These are phyloP conservation scores for Forbesichthys papilliferus DNA, from an alignment of 2,113 vertebrate genomes.

Conservation along the genomic window DNA sequence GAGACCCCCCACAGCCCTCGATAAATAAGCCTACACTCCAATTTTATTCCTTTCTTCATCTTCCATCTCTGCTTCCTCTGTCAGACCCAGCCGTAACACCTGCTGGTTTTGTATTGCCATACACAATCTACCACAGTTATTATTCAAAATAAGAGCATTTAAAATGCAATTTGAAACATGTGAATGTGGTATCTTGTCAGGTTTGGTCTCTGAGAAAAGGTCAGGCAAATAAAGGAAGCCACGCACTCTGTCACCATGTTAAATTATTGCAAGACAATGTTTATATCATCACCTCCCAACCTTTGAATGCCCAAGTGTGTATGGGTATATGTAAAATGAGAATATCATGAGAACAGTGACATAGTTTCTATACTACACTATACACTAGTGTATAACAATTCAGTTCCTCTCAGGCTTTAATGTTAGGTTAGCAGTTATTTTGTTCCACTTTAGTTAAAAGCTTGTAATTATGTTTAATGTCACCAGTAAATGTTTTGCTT, in stretches of 20 bases:
- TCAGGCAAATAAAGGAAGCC: too few relatives aligned
- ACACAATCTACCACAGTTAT: conserved; percentile 26
- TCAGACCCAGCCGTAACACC: neutral
- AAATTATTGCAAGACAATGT: too few relatives aligned
- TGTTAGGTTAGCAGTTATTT: too few relatives aligned
- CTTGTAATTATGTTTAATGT: neutral
- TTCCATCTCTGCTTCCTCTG: neutral
- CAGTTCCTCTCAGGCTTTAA: too few relatives aligned
- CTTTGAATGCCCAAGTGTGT: too few relatives aligned
- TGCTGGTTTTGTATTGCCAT: conserved; percentile 14
- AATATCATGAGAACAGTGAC: too few relatives aligned
- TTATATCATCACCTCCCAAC: too few relatives aligned
- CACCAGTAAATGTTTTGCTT: neutral
- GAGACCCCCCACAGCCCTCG: conserved; percentile 35
- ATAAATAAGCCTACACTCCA: conserved; percentile 59
- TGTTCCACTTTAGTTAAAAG: neutral
- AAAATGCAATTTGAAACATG: conserved; percentile 34
- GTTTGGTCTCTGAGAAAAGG: too few relatives aligned
- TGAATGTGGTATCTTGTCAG: conserved; percentile 9
- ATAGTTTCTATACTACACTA: too few relatives aligned
- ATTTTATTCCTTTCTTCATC: conserved; percentile 12
- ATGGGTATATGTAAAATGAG: too few relatives aligned
- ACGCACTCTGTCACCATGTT: too few relatives aligned
- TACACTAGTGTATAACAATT: too few relatives aligned
- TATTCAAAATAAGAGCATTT: conserved; percentile 39